These are phyloP conservation scores for Falco concolor DNA, from an alignment of 2,797 vertebrate genomes.

Conservation along the genomic window DNA sequence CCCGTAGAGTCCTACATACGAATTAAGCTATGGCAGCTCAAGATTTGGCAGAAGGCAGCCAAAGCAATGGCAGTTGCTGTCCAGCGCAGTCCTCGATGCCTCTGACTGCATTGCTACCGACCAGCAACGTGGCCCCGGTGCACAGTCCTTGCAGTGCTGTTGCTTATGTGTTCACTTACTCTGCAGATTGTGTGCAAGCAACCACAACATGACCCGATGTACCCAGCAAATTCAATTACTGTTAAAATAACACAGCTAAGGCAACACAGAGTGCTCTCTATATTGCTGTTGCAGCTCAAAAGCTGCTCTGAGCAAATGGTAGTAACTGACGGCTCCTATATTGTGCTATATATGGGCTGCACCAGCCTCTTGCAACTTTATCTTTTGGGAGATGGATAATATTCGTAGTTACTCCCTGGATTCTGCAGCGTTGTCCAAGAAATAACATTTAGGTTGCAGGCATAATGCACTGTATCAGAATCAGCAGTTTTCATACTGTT, in stretches of 20 bases:
- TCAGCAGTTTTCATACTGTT: slow-evolving; percentile 2
- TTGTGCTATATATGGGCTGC: not conserved
- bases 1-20: not conserved
- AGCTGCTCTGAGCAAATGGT: not conserved
- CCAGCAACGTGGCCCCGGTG: accelerated
- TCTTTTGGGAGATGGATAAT: not conserved
- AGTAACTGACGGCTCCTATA: not conserved
- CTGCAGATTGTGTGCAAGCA: not conserved
- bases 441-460: not conserved
- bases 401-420: not conserved
- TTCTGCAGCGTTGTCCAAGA: not conserved
- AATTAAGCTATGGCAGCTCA: not conserved
- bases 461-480: not conserved
- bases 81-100: not conserved
- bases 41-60: not conserved
- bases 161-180: not conserved
- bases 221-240: not conserved
- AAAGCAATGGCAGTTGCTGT: not conserved
- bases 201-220: not conserved
- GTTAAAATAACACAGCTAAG: slow-evolving; percentile 26
- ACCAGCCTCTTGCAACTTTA: not conserved
- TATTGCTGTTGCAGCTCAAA: not conserved
- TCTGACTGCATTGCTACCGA: not conserved
- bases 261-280: not conserved
- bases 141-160: not conserved